A percentile compares a stretch with the other conserved stretches of the same genome.
phyloP scores from a whole-genome alignment of 2,888 invertebrate genomes.

The Ichneumoninae sp. region DNA sequence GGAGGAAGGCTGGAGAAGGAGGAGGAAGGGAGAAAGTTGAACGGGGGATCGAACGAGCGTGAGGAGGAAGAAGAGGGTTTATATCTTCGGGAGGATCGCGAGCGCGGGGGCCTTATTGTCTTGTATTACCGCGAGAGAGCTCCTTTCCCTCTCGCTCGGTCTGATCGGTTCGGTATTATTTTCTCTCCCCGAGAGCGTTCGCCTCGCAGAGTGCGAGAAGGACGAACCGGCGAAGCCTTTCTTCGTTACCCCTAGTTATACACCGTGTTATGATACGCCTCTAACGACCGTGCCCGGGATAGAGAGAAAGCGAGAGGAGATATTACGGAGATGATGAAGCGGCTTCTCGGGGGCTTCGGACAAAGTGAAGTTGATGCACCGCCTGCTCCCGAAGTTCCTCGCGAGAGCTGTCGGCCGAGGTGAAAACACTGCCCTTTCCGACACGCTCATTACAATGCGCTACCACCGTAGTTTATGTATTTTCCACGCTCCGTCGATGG shows the following conservation, averaged over 20 bases:
- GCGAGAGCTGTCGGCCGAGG: slow-evolving; percentile 27
- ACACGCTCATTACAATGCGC: slow-evolving; percentile 15
- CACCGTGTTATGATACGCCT: slow-evolving; percentile 77
- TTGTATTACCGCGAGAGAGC: slow-evolving; percentile 72
- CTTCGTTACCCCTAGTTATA: slow-evolving; percentile 75
- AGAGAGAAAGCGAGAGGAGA: slow-evolving; percentile 15
- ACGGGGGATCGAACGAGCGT: slow-evolving; percentile 45
- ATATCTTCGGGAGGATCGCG: slow-evolving; percentile 76
- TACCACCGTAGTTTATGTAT: neutral
- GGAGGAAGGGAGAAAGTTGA: slow-evolving; percentile 51
- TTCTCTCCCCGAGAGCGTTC: slow-evolving; percentile 29
- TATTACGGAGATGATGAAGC: slow-evolving; percentile 29
- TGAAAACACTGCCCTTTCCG: slow-evolving; percentile 20
- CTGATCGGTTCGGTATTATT: slow-evolving; percentile 52
- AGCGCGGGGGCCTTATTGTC: slow-evolving; percentile 76
- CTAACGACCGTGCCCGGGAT: slow-evolving; percentile 57
- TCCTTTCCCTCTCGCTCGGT: slow-evolving; percentile 44
- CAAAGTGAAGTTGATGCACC: slow-evolving; percentile 27
- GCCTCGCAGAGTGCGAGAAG: slow-evolving; percentile 24
- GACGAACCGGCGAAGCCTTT: slow-evolving; percentile 37
- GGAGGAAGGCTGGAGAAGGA: slow-evolving; percentile 41
- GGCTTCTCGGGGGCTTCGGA: slow-evolving; percentile 33
- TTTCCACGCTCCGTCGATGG: neutral
- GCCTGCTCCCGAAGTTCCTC: slow-evolving; percentile 40
- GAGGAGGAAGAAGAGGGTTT: slow-evolving; percentile 57